Base-by-base conservation (phyloP, 2,797 vertebrate genomes). In the Caiman crocodilus region DNA sequence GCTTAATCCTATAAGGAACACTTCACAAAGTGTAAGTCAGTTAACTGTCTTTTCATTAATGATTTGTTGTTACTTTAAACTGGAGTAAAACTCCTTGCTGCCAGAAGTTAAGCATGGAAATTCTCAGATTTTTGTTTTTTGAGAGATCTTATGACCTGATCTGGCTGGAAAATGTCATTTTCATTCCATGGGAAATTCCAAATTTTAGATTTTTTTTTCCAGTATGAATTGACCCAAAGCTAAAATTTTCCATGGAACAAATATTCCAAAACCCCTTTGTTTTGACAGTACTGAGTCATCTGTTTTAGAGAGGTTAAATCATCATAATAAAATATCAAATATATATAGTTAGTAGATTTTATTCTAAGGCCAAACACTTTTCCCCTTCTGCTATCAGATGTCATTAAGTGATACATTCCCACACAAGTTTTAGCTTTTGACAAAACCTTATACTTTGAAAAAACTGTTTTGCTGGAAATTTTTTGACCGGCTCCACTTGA, bases 91-190 rank as follows among this genome's bases (percentile, higher is more conserved):
- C 42, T 80, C 26, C 17, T 73, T 42, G 26, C 26, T 85, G 6
- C 1, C 2, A 11, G 20, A 60, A 86, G 32, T 42, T 17, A 25
- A 30, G 78, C 4, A 3, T 59, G 50, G 35, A 90, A 87, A 0
- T 0, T 6, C 32, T 26, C 69, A 32, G 13, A n/a, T 78, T 55
- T 63, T 65, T 14, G 61, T 30, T 21, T 61, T 1, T 7, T 35
- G 12, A 0, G 6, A 61, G 60, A 28, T 9, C 3, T 2, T 2
- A 4, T 7, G 57, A 4, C 1, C 2, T 16, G 18, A 67, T 28
- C 12, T 69, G 1, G 42, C 2, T 28, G 86, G 55, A 4, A 57
- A n/a, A 14, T 20, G 60, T 23, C 2, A 5, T 26, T 30, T 65
- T 32, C 35, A 2, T 58, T 42, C 15, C 23, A 50, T 28, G 6